Base-by-base conservation (phyloP, 2,797 vertebrate species). In the Kryptolebias ocellatus region DNA sequence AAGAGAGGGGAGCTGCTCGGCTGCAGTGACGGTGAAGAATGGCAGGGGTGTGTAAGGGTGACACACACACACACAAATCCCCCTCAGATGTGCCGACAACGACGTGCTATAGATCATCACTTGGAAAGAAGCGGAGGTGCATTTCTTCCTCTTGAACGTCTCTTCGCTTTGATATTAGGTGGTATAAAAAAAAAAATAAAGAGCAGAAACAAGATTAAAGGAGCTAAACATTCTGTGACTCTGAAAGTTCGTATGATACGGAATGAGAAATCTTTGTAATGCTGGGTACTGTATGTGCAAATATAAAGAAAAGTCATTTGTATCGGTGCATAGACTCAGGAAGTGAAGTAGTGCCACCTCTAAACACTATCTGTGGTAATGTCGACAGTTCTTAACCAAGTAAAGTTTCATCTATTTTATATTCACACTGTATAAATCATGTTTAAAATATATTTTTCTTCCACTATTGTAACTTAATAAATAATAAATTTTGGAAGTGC, bases 1-100 rank as follows among this genome's bases (percentile, higher is more conserved):
- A 67, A 89, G 72, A 89, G 86, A 90, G 76, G 60, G 47, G 80
- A 56, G 70, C 54, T 70, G 67, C 68, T 76, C 56, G 61, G 64
- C 62, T 73, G 46, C 31, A 59, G 59, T 4, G 16, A 64, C 37
- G 54, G 59, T 42, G 18, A 47, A 37, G 34, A 53, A 49, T 51
- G 64, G 37, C 42, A 53, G 59, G 27, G 37, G 60, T 44, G 60
- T 62, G 67, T 12, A 54, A 51, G 54, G 18, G 59, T 62, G 46
- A 34, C 47, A 60, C 34, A 62, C 56, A 72, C 75, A 68, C 66
- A 74, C 65, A 71, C 57, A 55, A 10, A 12, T 37, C 37, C 57
- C 49, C 17, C 47, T 78, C 56, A 60, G 47, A 39, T 37, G 53
- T 39, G 44, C 47, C 2, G 18, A 29, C 20, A 4, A 63, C 67